phyloP scores from a whole-genome alignment of 2,797 vertebrate species.

The Myripristis murdjan region DNA sequence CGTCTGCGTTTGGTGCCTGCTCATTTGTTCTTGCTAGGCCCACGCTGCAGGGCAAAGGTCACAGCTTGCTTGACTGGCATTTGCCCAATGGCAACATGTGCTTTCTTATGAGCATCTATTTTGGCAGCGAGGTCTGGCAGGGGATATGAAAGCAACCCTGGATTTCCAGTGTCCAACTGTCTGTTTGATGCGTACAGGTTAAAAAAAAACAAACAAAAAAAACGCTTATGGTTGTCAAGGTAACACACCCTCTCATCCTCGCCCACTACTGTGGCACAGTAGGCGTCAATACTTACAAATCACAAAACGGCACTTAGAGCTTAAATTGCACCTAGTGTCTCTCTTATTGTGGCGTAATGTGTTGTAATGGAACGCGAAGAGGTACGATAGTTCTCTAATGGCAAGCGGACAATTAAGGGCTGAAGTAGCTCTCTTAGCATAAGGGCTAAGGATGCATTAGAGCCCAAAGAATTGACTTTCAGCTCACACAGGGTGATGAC shows the following conservation, averaged over 20 bases:
- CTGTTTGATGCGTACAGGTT: constrained; percentile 53
- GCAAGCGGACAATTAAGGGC: constrained; percentile 47
- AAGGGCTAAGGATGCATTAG: constrained; percentile 49
- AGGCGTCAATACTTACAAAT: constrained; percentile 52
- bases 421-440: constrained; percentile 33
- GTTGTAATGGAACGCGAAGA: constrained; percentile 46
- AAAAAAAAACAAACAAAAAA: too few species aligned
- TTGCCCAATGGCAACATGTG: constrained; percentile 54
- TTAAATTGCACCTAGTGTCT: constrained; percentile 28
- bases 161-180: constrained; percentile 46
- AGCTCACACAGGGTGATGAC: constrained; percentile 29
- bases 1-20: constrained; percentile 23
- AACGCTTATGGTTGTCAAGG: constrained; percentile 53
- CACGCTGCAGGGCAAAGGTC: constrained; percentile 57
- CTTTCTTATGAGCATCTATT: constrained; percentile 50
- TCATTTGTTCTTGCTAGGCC: constrained; percentile 21
- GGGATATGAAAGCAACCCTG: constrained; percentile 9
- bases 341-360: constrained; percentile 54
- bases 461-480: constrained; percentile 54
- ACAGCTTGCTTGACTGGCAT: constrained; percentile 46
- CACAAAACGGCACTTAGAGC: constrained; percentile 60
- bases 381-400: constrained; percentile 58
- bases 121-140: constrained; percentile 53
- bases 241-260: constrained; percentile 54
- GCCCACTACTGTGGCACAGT: constrained; percentile 35